Evolutionary conservation across 2,797 vertebrate species (phyloP), one percentile per base, ranked within the genome.

Genomic region (Acomys russatus): DNA sequence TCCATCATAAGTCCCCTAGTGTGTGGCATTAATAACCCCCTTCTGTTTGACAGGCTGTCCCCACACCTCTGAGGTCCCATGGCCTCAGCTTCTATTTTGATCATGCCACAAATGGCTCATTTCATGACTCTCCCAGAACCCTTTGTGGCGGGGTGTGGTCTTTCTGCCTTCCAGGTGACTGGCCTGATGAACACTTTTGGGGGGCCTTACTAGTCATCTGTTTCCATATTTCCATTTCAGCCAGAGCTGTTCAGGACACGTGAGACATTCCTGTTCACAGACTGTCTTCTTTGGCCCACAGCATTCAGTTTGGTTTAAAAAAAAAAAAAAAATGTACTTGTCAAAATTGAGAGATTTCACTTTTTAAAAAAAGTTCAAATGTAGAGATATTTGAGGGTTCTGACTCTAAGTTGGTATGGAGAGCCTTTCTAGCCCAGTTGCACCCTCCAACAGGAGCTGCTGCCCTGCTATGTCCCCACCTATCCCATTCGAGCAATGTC

Each of bases 361-460:
- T 6, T 71, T 44, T 44, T 74, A 22, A 76, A 71, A 87, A 77
- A 79, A 87, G 20, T 70, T 49, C 54, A 44, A 54, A 91, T 63
- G 44, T 70, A 87, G 86, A 88, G 71, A 49, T 64, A 73, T 33
- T 30, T 68, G 73, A 80, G 83, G 18, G 91, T 3, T 71, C 59
- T 25, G 51, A n/a, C 14, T 59, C 78, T 18, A 25, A 49, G 63
- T 64, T 66, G 1, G 7, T 23, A 44, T 1, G 17, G 59, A 61
- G 84, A 6, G 23, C 54, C 49, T 71, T 56, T 25, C 59, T n/a
- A 76, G 64, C 20, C 3, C 70, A 28, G 66, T 9, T 4, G 54
- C 2, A 11, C 3, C 74, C 68, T 70, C 38, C 15, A 44, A 0
- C 0, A 14, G 51, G 25, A 6, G 0, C 71, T 0, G 0, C 6